A percentile compares a stretch with the other conserved stretches of the same genome.
Conservation (phyloP, 2,113 vertebrate species). For the Oceanites oceanicus region DNA sequence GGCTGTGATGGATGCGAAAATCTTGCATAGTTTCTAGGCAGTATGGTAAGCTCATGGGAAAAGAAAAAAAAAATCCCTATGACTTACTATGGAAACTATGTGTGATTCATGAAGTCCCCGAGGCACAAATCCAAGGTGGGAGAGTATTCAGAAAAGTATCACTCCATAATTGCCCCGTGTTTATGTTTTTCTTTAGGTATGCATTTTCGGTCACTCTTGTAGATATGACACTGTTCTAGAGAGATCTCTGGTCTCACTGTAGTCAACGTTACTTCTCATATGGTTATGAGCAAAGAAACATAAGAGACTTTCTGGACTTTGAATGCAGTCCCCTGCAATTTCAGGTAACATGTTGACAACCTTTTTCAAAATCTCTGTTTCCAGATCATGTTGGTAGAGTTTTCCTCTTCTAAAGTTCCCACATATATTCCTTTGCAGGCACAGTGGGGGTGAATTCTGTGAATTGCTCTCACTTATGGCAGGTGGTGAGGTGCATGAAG, state of each 20-base stretch:
- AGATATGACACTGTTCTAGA: neutral
- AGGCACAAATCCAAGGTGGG: neutral
- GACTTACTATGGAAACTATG: neutral
- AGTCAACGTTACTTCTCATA: neutral
- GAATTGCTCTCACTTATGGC: neutral
- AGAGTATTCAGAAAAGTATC: neutral
- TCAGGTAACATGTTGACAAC: neutral
- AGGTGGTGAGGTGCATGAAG: neutral
- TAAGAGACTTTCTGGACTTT: neutral
- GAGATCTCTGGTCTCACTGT: neutral
- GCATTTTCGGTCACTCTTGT: neutral
- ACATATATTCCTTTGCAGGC: neutral
- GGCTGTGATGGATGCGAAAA: neutral
- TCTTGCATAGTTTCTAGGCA: neutral
- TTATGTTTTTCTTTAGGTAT: neutral
- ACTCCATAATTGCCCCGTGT: neutral
- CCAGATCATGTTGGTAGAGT: neutral
- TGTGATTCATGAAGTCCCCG: neutral
- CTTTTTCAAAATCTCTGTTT: neutral
- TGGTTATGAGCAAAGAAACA: fast-evolving
- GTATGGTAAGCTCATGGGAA: neutral
- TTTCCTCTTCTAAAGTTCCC: neutral
- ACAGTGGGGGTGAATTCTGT: neutral
- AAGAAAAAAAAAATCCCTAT: neutral
- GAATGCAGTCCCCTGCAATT: neutral